phyloP scores from a whole-genome alignment of 2,113 vertebrate genomes.

The Motacilla alba region DNA sequence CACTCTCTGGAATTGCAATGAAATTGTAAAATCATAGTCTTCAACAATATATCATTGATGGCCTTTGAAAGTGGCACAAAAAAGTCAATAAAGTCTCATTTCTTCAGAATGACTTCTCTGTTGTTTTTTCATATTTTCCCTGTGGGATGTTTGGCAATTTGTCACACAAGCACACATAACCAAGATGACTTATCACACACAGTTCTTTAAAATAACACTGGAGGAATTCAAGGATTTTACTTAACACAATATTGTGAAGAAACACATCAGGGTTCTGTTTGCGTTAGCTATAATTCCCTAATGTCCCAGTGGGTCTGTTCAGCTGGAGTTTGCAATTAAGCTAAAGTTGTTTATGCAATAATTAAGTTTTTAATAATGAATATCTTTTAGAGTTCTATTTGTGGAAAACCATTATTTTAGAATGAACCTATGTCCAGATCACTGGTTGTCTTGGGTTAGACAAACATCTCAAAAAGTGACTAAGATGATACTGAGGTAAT shows the following conservation, averaged over 20 bases:
- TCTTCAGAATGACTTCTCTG: not conserved
- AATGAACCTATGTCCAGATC: not conserved
- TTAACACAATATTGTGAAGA: not conserved
- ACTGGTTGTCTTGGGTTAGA: not conserved
- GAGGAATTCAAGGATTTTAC: conserved; percentile 4
- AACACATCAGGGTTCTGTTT: not conserved
- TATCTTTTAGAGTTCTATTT: not conserved
- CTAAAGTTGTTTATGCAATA: not conserved
- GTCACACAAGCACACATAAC: conserved; percentile 1
- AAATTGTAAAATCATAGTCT: not conserved
- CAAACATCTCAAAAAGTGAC: not conserved
- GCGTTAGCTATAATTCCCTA: not conserved
- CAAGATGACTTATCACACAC: not conserved
- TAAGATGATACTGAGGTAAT: not conserved
- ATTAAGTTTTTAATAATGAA: not conserved
- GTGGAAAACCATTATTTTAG: not conserved
- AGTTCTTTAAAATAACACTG: conserved; percentile 19
- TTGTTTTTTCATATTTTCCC: conserved; percentile 32
- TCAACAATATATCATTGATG: conserved; percentile 1
- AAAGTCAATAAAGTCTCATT: conserved; percentile 44
- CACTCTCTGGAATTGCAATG: not conserved
- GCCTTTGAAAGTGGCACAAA: conserved; percentile 5
- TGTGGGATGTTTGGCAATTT: conserved; percentile 37
- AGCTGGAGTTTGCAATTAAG: not conserved
- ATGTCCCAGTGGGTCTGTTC: not conserved